Percentiles rank a stretch among this genome's conserved stretches.
These are phyloP conservation scores for Listronotus bonariensis DNA, from an alignment of 1,140 invertebrate species.

Conservation along the genomic window DNA sequence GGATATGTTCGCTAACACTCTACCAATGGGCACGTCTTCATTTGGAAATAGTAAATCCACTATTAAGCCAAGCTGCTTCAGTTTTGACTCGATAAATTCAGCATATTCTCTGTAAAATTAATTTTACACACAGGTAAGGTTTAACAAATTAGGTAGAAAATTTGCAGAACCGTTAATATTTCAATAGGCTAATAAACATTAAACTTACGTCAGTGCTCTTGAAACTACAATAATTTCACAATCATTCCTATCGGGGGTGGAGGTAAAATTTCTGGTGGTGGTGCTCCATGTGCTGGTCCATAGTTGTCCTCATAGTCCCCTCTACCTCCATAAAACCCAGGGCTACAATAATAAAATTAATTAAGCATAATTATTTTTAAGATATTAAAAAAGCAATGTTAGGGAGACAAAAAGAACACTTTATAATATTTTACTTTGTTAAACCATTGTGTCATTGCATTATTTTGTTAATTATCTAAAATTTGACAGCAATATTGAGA, in stretches of 20 bases:
- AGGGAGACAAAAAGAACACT: no score
- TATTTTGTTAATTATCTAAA: no score
- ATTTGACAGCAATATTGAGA: no score
- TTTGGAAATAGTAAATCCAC: constrained; percentile 90
- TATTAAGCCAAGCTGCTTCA: constrained; percentile 78
- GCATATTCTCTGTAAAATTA: constrained; percentile 75
- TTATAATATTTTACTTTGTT: no score
- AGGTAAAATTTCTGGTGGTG: constrained; percentile 11
- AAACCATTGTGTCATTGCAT: no score
- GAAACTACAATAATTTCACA: constrained; percentile 87
- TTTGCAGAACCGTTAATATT: no score
- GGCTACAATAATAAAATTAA: not conserved
- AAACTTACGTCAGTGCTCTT: constrained; percentile 76
- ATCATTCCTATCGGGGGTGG: constrained; percentile 65
- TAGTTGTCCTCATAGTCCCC: constrained; percentile 16
- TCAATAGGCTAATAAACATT: no score
- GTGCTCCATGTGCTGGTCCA: constrained; percentile 14
- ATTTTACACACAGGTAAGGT: no score
- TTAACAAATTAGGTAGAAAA: no score
- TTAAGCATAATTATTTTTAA: no score
- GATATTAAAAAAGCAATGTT: no score
- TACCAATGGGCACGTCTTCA: constrained; percentile 80
- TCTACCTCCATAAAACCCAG: not conserved
- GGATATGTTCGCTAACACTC: constrained; percentile 87
- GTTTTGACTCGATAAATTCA: constrained; percentile 81